Conservation (phyloP, 2,797 vertebrate species). For the Liasis olivaceus region DNA sequence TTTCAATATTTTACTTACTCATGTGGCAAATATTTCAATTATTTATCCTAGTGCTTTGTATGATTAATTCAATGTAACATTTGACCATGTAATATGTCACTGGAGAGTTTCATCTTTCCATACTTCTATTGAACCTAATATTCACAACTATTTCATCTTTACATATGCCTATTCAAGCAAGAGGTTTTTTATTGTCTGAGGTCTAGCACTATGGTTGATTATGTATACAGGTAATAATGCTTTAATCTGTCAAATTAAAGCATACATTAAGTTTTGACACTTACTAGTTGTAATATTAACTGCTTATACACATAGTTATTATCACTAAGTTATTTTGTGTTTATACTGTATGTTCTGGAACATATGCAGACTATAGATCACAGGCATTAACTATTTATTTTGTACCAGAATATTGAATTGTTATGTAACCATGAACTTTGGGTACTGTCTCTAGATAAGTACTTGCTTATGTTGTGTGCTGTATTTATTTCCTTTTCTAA, state of each 20-base stretch:
- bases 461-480: slow-evolving; percentile 13
- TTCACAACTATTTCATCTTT: not conserved
- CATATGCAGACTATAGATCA: not conserved
- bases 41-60: not conserved
- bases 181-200: rapidly evolving
- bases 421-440: slow-evolving; percentile 29
- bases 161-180: not conserved
- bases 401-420: not conserved
- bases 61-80: slow-evolving; percentile 12
- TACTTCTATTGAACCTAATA: not conserved
- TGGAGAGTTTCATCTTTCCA: not conserved
- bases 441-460: slow-evolving; percentile 26
- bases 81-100: not conserved
- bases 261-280: not conserved
- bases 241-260: slow-evolving; percentile 12
- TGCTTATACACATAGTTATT: not conserved
- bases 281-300: not conserved
- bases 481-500: slow-evolving; percentile 37
- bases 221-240: slow-evolving; percentile 26
- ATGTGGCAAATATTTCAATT: slow-evolving; percentile 30
- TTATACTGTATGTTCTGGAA: not conserved
- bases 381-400: slow-evolving; percentile 21
- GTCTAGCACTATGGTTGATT: not conserved
- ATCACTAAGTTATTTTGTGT: slow-evolving; percentile 20
- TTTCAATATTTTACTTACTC: slow-evolving; percentile 11